Percentiles rank a stretch among this genome's conserved stretches.
phyloP scores from a whole-genome alignment of 2,113 vertebrate species.

The Thomomys bottae region DNA sequence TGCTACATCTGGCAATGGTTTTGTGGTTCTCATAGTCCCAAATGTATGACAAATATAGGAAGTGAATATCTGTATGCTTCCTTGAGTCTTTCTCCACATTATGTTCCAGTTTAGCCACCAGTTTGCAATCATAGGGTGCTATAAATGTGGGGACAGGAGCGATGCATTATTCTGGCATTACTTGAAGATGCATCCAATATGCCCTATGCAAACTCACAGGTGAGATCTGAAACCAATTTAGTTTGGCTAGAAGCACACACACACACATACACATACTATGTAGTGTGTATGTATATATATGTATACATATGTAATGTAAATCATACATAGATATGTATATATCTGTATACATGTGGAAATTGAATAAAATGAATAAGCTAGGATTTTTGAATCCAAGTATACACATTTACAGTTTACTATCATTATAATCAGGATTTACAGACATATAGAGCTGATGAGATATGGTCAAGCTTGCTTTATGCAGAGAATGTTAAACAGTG shows the following conservation, averaged over 20 bases:
- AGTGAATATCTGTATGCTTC: neutral
- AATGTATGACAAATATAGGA: neutral
- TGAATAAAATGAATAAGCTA: neutral
- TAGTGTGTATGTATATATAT: no score
- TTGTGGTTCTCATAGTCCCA: neutral
- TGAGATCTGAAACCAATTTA: neutral
- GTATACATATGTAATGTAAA: no score
- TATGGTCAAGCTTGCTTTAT: neutral
- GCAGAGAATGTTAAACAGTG: neutral
- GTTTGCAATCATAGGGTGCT: neutral
- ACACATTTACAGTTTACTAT: neutral
- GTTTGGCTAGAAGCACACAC: no score
- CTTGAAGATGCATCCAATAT: neutral
- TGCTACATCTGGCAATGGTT: no score
- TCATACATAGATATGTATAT: no score
- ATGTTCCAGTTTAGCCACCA: neutral
- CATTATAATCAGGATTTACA: neutral
- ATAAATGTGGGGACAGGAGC: no score
- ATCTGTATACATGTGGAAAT: neutral
- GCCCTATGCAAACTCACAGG: neutral
- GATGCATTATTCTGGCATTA: no score
- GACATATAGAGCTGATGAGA: no score
- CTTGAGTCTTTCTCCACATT: neutral
- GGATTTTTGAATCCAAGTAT: neutral
- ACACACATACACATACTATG: no score